A percentile compares a stretch with the other conserved stretches of the same genome.
Conservation (phyloP, 1,140 invertebrate species). For the Subanguina moxae region DNA sequence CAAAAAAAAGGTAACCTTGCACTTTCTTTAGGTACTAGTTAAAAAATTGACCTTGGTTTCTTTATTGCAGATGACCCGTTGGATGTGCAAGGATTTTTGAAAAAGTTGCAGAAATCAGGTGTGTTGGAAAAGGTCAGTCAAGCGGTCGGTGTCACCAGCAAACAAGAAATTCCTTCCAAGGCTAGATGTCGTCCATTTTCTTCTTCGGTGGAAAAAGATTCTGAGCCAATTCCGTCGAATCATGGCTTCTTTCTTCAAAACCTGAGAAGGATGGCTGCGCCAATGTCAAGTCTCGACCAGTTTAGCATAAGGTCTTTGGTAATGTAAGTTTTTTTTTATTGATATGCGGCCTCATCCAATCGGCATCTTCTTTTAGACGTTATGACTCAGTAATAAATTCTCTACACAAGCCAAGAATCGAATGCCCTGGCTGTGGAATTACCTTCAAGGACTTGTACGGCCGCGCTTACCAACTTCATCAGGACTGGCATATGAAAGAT, state of each 20-base stretch:
- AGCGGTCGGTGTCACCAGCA: conserved; percentile 5
- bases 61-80: background rate
- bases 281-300: conserved; percentile 25
- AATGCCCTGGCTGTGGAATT: conserved; percentile 48
- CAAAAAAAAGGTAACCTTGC: too few relatives aligned
- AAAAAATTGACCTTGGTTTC: too few relatives aligned
- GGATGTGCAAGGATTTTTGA: conserved; percentile 20
- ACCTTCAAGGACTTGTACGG: conserved; percentile 33
- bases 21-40: too few relatives aligned
- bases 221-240: conserved; percentile 31
- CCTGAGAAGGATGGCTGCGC: conserved; percentile 33
- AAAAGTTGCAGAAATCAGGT: conserved; percentile 25
- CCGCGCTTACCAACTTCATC: conserved; percentile 41
- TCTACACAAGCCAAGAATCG: conserved; percentile 30
- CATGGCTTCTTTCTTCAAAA: conserved; percentile 9
- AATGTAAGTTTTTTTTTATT: conserved; percentile 33
- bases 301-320: conserved; percentile 44
- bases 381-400: conserved; percentile 50
- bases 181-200: background rate
- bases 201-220: conserved; percentile 12
- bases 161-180: background rate
- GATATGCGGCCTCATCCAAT: too few relatives aligned
- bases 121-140: conserved; percentile 20
- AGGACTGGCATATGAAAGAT: conserved; percentile 48
- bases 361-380: conserved; percentile 36